Evolutionary conservation across 2,113 vertebrate genomes (phyloP), one percentile per base, ranked within the genome.

Genomic region (Burhinus bistriatus): DNA sequence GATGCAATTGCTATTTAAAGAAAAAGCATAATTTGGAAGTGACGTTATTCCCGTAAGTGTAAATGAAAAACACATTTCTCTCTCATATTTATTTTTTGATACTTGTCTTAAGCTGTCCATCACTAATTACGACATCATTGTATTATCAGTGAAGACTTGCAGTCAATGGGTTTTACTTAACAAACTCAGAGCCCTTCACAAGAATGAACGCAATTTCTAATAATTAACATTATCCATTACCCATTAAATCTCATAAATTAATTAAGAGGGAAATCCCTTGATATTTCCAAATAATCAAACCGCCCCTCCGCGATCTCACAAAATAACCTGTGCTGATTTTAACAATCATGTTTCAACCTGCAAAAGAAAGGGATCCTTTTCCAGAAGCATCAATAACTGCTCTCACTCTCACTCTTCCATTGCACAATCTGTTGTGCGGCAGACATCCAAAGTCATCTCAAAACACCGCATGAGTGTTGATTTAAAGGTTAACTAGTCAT

Each of bases 401-500:
- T 93, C 78, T 94, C 93, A 89, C 84, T 93, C 78, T 94, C 93
- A 89, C 70, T 88, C 88, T 96, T 93, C 71, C 89, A 88, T 21
- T 90, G 83, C 92, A 97, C 92, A 94, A 90, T 95, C 92, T 95
- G 92, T 93, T 90, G 72, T 73, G 65, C 95, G 85, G 88, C 90
- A 94, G 90, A 77, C 85, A 83, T 95, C 95, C 92, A 97, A 95
- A 96, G 88, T 93, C 34, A 88, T 96, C 90, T 93, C 79, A 91
- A 94, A 96, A 96, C 87, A 70, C 62, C 62, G 38, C 23, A 73
- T 38, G 54, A 88, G 61, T 86, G 88, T 94, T 96, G 92, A 90
- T 92, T 97, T 97, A 96, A 95, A 97, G 88, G 93, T 94, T 93
- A 97, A 91, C 81, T 88, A 93, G 70, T 90, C 45, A 87, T 89